These are phyloP conservation scores for Petromus typicus DNA, from an alignment of 2,113 vertebrate species.

Conservation along the genomic window DNA sequence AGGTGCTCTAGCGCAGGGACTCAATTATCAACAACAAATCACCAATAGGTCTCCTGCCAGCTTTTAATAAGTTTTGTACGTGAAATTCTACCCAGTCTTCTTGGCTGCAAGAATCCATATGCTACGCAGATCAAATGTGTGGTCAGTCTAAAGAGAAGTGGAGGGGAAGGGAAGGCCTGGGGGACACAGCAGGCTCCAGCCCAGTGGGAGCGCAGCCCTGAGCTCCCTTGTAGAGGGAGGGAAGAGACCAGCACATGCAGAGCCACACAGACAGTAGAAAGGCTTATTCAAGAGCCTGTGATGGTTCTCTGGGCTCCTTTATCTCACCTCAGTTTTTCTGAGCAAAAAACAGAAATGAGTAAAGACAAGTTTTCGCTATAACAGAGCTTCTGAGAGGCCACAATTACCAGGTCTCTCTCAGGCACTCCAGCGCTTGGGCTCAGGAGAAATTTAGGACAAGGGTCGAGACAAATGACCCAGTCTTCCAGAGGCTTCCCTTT, in stretches of 20 bases:
- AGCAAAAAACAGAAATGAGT: neutral
- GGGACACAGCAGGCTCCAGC: neutral
- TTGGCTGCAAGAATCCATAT: neutral
- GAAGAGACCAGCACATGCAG: too few relatives aligned
- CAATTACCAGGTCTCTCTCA: neutral
- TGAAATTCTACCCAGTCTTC: neutral
- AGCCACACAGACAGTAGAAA: too few relatives aligned
- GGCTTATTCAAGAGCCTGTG: neutral
- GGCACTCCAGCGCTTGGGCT: neutral
- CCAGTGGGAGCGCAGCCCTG: neutral
- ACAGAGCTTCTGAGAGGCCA: neutral
- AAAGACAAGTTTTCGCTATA: neutral
- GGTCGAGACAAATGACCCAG: rapidly evolving
- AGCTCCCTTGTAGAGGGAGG: neutral
- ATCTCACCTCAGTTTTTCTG: neutral
- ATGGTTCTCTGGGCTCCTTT: neutral
- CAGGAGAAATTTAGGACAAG: neutral
- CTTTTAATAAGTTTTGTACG: slow-evolving; percentile 25
- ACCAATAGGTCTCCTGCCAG: neutral
- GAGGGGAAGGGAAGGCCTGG: neutral
- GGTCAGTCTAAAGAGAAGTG: neutral
- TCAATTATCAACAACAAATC: slow-evolving; percentile 5
- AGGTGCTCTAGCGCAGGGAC: neutral
- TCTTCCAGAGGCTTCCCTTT: neutral
- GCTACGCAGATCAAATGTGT: neutral